Conservation (phyloP, 2,888 invertebrate genomes). For the Aplocera efformata region DNA sequence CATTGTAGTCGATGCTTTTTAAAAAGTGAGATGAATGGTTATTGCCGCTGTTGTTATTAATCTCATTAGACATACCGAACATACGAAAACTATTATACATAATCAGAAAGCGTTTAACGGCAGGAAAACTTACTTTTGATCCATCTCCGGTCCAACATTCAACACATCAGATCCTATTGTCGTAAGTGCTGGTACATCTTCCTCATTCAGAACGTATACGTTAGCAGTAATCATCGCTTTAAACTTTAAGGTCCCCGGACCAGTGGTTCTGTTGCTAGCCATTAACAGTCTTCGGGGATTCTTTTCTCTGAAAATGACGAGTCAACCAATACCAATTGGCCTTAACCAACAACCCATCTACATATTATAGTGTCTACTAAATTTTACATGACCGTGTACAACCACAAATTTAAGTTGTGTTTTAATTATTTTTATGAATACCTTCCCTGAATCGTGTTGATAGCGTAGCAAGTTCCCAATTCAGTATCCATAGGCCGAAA, state of each 20-base stretch:
- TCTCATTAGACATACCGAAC: no score
- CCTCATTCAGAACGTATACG: conserved; percentile 83
- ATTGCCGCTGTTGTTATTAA: no score
- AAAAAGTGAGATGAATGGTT: no score
- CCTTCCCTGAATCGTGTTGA: conserved; percentile 84
- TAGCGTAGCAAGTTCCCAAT: conserved; percentile 83
- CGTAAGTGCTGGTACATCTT: conserved; percentile 86
- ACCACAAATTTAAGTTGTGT: no score
- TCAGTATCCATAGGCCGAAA: conserved; percentile 84
- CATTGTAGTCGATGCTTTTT: no score
- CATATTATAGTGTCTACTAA: no score
- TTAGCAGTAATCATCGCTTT: conserved; percentile 72
- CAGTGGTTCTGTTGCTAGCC: conserved; percentile 82
- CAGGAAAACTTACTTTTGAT: conserved; percentile 60
- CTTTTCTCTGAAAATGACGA: conserved; percentile 56
- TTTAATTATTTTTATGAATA: no score
- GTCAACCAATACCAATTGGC: no score
- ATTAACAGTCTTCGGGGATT: conserved; percentile 73
- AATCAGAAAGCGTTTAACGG: not conserved
- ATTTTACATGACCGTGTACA: no score
- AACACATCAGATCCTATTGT: conserved; percentile 84
- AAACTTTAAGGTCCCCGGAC: conserved; percentile 81
- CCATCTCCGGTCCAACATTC: conserved; percentile 78
- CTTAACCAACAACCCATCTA: no score
- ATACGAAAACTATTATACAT: no score